phyloP scores from a whole-genome alignment of 1,140 invertebrate species.

The Calosoma granatense region DNA sequence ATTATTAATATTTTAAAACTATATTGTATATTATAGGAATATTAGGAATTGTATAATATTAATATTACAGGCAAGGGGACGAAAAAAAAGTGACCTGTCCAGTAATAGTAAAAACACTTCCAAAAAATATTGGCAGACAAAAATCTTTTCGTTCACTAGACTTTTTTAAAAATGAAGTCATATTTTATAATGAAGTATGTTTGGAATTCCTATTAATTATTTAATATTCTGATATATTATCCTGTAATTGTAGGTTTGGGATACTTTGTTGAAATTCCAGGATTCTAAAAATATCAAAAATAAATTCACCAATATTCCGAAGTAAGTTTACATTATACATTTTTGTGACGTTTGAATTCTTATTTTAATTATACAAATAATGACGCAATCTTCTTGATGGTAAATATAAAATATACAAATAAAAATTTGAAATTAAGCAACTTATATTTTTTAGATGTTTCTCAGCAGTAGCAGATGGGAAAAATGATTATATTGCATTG shows the following conservation, averaged over 20 bases:
- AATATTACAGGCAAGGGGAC: slow-evolving; percentile 19
- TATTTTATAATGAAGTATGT: slow-evolving; percentile 49
- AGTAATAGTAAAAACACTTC: slow-evolving; percentile 52
- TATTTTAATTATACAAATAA: background rate
- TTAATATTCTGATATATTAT: slow-evolving; percentile 11
- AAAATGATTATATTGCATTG: slow-evolving; percentile 53
- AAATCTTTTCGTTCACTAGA: slow-evolving; percentile 53
- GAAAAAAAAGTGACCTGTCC: slow-evolving; percentile 30
- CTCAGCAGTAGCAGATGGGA: slow-evolving; percentile 43
- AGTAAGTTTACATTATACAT: slow-evolving; percentile 19
- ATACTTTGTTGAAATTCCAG: slow-evolving; percentile 42
- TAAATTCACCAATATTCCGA: slow-evolving; percentile 40
- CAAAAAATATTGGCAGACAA: slow-evolving; percentile 46
- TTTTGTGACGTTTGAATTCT: slow-evolving; percentile 12
- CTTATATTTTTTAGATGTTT: slow-evolving; percentile 37
- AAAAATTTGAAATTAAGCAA: background rate
- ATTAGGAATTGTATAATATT: too few relatives aligned
- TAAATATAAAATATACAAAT: slow-evolving; percentile 7
- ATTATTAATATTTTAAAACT: too few relatives aligned
- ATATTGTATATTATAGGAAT: too few relatives aligned
- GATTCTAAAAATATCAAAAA: slow-evolving; percentile 33
- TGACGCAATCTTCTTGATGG: background rate
- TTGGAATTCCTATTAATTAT: slow-evolving; percentile 9
- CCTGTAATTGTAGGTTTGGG: slow-evolving; percentile 28
- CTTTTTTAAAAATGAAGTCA: slow-evolving; percentile 58